A percentile compares a stretch with the other conserved stretches of the same genome.
These are phyloP conservation scores for Apodemia hepburni DNA, from an alignment of 2,888 invertebrate genomes.

Conservation along the genomic window DNA sequence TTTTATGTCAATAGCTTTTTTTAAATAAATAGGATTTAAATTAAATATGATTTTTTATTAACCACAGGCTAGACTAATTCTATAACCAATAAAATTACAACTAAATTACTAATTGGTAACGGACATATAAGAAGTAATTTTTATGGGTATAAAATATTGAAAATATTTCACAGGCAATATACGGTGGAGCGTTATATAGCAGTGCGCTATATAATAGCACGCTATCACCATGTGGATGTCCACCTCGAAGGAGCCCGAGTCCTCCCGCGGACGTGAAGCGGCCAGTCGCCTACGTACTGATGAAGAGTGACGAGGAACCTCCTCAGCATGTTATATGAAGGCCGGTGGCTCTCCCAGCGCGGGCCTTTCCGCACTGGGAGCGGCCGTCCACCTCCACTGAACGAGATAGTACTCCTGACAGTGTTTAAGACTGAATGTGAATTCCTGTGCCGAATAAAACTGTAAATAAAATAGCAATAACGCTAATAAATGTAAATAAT, in stretches of 20 bases:
- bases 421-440: slow-evolving; percentile 45
- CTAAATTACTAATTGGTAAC: no score
- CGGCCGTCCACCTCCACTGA: slow-evolving; percentile 68
- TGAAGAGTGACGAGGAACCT: slow-evolving; percentile 81
- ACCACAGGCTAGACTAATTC: no score
- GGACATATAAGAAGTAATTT: no score
- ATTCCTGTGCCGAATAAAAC: slow-evolving; percentile 7
- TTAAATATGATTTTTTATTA: no score
- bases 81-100: no score
- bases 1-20: no score
- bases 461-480: slow-evolving; percentile 12
- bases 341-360: slow-evolving; percentile 90
- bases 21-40: no score
- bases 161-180: slow-evolving; percentile 52
- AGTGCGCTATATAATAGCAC: slow-evolving; percentile 69
- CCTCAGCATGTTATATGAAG: slow-evolving; percentile 90
- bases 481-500: slow-evolving; percentile 1
- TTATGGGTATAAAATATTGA: slow-evolving; percentile 2
- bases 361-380: slow-evolving; percentile 78
- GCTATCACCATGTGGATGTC: slow-evolving; percentile 68
- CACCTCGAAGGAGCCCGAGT: slow-evolving; percentile 64
- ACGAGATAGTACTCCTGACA: slow-evolving; percentile 67
- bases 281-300: slow-evolving; percentile 82
- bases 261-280: slow-evolving; percentile 73
- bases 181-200: slow-evolving; percentile 71